Evolutionary conservation across 1,140 invertebrate genomes (phyloP), one percentile per base, ranked within the genome.

Genomic region (Bursaphelenchus mucronatus): DNA sequence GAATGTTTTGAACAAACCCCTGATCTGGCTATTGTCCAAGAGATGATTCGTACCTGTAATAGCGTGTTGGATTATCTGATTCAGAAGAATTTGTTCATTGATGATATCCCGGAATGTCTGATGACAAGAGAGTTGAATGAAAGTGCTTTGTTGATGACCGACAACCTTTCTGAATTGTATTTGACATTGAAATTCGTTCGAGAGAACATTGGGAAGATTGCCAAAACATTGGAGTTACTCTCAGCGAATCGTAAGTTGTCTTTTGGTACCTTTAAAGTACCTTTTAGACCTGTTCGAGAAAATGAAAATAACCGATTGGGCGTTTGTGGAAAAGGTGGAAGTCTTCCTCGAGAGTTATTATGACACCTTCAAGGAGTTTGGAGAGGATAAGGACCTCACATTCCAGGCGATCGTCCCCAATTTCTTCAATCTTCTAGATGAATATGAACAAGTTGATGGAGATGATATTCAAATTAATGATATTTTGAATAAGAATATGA

Each of bases 291-390:
- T 70, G 17, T 11, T 58, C 1, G 15, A 21, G 47, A 53, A 70
- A 57, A 40, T 70, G 21, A 1, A 47, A 11, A 11, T 43, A 21
- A 70, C 52, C 47, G 63, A 71, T 53, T 71, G 70, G 70, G 17
- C 47, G 43, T 44, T 52, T 46, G 49, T 49, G 30, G 52, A 61
- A 6, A 66, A 74, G 17, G 44, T 71, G n/a, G 70, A 71, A 51
- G 39, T 39, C 17, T 75, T 71, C 47, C 50, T 71, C 15, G 70
- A 75, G 49, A 55, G 66, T 46, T 71, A 75, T 58, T 69, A 75
- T 49, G 70, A 71, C 43, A 75, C 70, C 13, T 49, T 54, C 15
- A 49, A 75, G 55, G 71, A 58, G 15, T 71, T 71, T 43, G 57
- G 21, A 15, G 70, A 68, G 44, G 56, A 46, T 10, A 67, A 74